These are phyloP conservation scores for Vidua macroura DNA, from an alignment of 2,113 vertebrate genomes.

Conservation along the genomic window DNA sequence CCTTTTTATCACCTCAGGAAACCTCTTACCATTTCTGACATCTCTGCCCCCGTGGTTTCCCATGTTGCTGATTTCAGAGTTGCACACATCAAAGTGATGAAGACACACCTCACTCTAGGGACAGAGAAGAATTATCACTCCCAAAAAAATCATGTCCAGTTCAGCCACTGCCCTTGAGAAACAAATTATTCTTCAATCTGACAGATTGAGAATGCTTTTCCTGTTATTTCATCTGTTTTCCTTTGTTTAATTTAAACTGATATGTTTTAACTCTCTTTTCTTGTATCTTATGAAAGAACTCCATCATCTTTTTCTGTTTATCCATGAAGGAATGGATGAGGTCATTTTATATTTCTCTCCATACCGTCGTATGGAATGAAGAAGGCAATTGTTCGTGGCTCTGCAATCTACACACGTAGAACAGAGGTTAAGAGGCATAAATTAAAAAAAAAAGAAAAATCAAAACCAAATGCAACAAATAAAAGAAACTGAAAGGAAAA, in stretches of 20 bases:
- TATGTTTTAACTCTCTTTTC: neutral
- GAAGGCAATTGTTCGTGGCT: neutral
- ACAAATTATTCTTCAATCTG: neutral
- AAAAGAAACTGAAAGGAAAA: slow-evolving; percentile 20
- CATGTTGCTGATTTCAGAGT: slow-evolving; percentile 11
- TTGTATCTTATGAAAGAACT: neutral
- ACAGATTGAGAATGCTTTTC: slow-evolving; percentile 2
- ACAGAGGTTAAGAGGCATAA: neutral
- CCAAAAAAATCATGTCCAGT: neutral
- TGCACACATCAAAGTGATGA: slow-evolving; percentile 20
- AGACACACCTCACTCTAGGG: slow-evolving; percentile 34
- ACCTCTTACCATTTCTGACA: slow-evolving; percentile 41
- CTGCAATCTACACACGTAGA: neutral
- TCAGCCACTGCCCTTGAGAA: slow-evolving; percentile 11
- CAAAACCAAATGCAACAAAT: neutral
- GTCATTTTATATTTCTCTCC: neutral
- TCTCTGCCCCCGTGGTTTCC: neutral
- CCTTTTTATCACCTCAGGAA: slow-evolving; percentile 51
- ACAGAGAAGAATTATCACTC: neutral
- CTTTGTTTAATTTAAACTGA: neutral
- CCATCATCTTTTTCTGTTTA: neutral
- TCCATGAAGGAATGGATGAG: neutral
- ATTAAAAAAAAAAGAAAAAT: neutral
- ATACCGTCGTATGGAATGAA: rapidly evolving
- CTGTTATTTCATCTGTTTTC: slow-evolving; percentile 15